Conservation (phyloP, 2,888 invertebrate species). For the Doris montereyensis region DNA sequence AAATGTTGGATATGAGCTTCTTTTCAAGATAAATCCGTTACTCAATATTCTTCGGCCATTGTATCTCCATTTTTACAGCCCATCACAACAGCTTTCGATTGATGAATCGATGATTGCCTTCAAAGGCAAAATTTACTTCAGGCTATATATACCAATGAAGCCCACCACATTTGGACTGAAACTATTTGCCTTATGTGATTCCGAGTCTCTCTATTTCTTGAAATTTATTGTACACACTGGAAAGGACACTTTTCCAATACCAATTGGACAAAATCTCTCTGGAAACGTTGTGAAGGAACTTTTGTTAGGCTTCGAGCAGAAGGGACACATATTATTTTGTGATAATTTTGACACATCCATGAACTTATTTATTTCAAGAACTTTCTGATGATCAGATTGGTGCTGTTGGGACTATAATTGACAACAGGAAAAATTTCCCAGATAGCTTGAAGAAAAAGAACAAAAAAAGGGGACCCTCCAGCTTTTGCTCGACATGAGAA, state of each 20-base stretch:
- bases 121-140: conserved; percentile 18
- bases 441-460: conserved; percentile 28
- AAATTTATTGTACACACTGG: conserved; percentile 8
- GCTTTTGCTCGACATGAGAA: conserved; percentile 41
- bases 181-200: not conserved
- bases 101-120: conserved; percentile 29
- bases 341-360: conserved; percentile 17
- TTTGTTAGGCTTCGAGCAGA: conserved; percentile 1
- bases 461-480: conserved; percentile 45
- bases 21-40: conserved; percentile 10
- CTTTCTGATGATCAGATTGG: conserved; percentile 9
- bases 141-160: conserved; percentile 5
- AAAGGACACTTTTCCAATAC: not conserved
- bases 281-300: conserved; percentile 19
- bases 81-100: conserved; percentile 14
- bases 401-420: conserved; percentile 44
- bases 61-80: not conserved
- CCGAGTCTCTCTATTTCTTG: not conserved
- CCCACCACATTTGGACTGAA: conserved; percentile 20
- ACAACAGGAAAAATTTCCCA: conserved; percentile 42
- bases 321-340: conserved; percentile 9
- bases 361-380: not conserved
- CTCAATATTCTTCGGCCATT: not conserved
- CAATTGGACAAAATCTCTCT: not conserved
- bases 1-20: not conserved